These are phyloP conservation scores for Falcaria lacertinaria DNA, from an alignment of 2,888 invertebrate genomes.

Conservation along the genomic window DNA sequence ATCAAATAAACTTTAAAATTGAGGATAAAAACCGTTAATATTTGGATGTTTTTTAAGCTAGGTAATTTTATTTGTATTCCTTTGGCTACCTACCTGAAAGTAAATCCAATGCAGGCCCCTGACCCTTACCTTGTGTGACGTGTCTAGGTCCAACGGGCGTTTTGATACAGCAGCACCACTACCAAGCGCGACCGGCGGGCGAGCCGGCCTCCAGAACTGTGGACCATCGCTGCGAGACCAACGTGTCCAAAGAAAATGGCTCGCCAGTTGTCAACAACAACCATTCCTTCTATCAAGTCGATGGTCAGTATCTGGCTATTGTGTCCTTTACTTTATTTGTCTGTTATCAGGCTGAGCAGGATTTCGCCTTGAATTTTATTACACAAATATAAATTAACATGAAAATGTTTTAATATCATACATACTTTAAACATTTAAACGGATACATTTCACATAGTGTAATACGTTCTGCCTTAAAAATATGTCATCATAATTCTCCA, in stretches of 20 bases:
- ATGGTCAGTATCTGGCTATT: conserved; percentile 61
- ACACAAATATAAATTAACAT: not conserved
- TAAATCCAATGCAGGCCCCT: too few species aligned
- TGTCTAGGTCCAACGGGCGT: conserved; percentile 93
- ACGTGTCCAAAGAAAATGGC: conserved; percentile 49
- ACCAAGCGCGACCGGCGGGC: conserved; percentile 89
- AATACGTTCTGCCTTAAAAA: too few species aligned
- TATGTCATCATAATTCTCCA: conserved; percentile 18
- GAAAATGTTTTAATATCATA: not conserved
- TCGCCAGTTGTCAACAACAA: conserved; percentile 42
- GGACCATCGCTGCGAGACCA: conserved; percentile 36
- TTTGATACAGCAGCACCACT: conserved; percentile 95
- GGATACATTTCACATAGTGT: too few species aligned
- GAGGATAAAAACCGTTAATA: too few species aligned
- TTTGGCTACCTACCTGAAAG: too few species aligned
- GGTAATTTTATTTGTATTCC: too few species aligned
- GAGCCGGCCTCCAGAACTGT: conserved; percentile 53
- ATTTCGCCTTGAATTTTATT: too few species aligned
- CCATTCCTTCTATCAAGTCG: conserved; percentile 66
- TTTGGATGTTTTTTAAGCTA: too few species aligned
- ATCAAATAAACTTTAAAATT: too few species aligned
- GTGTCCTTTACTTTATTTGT: not conserved
- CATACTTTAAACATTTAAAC: too few species aligned
- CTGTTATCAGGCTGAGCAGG: too few species aligned
- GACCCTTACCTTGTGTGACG: too few species aligned